Percentiles rank a stretch among this genome's conserved stretches.
These are phyloP conservation scores for Drosophila bocqueti DNA, from an alignment of 1,140 invertebrate species.

Conservation along the genomic window DNA sequence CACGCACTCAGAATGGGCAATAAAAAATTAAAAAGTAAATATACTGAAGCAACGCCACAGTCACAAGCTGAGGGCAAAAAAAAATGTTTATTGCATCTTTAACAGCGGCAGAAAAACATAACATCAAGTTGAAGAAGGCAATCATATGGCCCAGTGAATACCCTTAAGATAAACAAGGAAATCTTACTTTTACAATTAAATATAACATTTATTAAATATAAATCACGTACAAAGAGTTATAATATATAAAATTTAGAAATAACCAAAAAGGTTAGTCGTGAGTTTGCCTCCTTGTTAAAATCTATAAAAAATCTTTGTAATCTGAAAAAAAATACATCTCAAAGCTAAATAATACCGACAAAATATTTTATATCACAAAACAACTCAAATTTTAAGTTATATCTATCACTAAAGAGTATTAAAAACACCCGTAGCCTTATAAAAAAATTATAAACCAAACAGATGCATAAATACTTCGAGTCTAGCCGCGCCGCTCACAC, in stretches of 20 bases:
- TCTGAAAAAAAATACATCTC: background rate
- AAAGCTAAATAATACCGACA: background rate
- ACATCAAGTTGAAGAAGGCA: background rate
- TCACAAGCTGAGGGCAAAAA: conserved; percentile 30
- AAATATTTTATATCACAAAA: background rate
- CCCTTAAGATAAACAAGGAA: background rate
- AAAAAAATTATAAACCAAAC: conserved; percentile 53
- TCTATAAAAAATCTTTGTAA: background rate
- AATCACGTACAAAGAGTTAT: too few species aligned
- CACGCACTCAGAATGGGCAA: conserved; percentile 70
- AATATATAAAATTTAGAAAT: background rate
- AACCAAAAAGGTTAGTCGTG: too few species aligned
- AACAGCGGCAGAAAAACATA: conserved; percentile 43
- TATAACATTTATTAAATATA: background rate
- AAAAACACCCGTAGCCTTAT: background rate
- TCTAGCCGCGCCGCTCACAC: conserved; percentile 12
- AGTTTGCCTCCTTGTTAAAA: background rate
- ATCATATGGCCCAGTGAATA: background rate
- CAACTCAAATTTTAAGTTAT: background rate
- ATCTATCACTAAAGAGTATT: conserved; percentile 9
- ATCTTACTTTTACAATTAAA: too few species aligned
- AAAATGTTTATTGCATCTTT: conserved; percentile 68
- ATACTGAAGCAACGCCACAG: conserved; percentile 26
- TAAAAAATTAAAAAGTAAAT: conserved; percentile 81
- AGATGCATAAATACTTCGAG: conserved; percentile 59